Base-by-base conservation (phyloP, 2,888 invertebrate genomes). In the Tridacna gigas region DNA sequence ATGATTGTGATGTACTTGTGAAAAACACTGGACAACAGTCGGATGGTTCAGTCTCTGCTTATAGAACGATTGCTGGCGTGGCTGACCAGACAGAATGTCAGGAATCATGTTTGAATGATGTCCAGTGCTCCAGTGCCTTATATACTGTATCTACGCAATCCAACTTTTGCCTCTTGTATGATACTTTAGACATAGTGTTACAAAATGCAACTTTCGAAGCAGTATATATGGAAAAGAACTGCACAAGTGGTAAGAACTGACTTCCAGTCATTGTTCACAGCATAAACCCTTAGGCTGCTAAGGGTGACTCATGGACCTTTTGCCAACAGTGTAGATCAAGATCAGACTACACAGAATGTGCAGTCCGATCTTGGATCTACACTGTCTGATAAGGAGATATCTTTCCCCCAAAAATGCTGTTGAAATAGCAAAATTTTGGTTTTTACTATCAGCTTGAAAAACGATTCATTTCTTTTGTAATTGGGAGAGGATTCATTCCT, bases 181-280 rank as follows among this genome's bases (percentile, higher is more conserved):
- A 69, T n/a, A 69, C 25, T 18, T 18, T n/a, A 20, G n/a, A 47
- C 20, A 20, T 69, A 20, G n/a, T n/a, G 9, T 28, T 28, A 47
- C 0, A 4, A 69, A n/a, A 15, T 15, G 13, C n/a, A 18, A 20
- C 45, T 20, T 15, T 22, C 45, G 47, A 37, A 20, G 20, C 69
- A 20, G 45, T 69, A 20, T 69, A 69, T n/a, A 12, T 69, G 45
- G 69, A 47, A 28, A 69, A 69, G 18, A n/a, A 47, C 22, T 69
- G 69, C 37, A 69, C 47, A 22, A n/a, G n/a, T n/a, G 69, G 69
- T 69, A 69, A 28, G 69, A 28, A 69, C 18, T 37, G 2, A 37
- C 37, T 37, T 37, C 37, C 37, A 37, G 37, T 37, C 37, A 2
- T 37, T 37, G 37, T 37, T 4, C 37, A 37, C 7, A 37, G 37